phyloP scores from a whole-genome alignment of 2,113 vertebrate genomes.

The Gymnogyps californianus region DNA sequence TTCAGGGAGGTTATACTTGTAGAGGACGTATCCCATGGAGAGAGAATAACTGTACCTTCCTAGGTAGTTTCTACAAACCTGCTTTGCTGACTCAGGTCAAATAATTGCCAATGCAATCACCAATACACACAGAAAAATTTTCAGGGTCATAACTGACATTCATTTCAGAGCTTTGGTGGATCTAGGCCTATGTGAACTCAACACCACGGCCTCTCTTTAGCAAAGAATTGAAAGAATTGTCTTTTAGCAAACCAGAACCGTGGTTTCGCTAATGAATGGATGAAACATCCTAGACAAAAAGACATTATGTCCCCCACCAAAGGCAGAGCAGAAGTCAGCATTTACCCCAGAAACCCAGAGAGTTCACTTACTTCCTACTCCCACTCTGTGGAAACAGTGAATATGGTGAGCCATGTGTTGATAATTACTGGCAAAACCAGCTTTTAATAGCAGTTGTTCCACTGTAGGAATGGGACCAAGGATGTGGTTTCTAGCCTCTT shows the following conservation, averaged over 20 bases:
- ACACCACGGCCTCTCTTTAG: neutral
- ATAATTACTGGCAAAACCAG: neutral
- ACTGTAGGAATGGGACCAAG: neutral
- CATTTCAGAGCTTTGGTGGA: neutral
- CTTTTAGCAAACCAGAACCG: neutral
- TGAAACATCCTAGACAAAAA: neutral
- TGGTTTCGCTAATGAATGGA: neutral
- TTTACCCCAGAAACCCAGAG: neutral
- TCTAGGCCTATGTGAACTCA: neutral
- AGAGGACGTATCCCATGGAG: accelerated
- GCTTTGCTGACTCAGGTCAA: neutral
- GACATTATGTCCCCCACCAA: neutral
- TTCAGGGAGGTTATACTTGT: neutral
- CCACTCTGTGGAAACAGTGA: neutral
- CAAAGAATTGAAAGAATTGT: neutral
- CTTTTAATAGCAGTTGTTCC: neutral
- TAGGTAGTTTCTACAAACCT: neutral
- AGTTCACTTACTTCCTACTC: neutral
- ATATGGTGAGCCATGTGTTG: neutral
- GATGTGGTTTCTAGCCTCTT: neutral
- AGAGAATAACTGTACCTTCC: neutral
- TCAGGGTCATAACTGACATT: neutral
- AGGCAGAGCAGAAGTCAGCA: neutral
- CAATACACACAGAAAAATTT: neutral
- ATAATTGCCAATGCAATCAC: neutral